These are phyloP conservation scores for Petrocephalus microphthalmus DNA, from an alignment of 2,113 vertebrate species.

Conservation along the genomic window DNA sequence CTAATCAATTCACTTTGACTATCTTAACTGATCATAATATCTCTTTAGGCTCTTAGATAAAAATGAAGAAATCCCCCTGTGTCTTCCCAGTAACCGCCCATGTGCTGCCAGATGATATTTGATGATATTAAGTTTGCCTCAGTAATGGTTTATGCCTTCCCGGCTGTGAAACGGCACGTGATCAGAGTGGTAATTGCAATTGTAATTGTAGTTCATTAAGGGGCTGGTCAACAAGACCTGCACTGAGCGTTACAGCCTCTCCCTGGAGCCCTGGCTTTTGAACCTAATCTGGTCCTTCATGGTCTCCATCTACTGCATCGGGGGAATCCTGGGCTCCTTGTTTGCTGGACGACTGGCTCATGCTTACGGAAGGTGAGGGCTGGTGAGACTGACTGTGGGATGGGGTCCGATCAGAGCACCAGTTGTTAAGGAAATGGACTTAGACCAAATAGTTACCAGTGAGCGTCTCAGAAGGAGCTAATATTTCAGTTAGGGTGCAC, in stretches of 20 bases:
- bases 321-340: conserved; percentile 51
- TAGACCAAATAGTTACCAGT: background rate
- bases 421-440: background rate
- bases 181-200: background rate
- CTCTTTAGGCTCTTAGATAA: background rate
- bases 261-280: conserved; percentile 47
- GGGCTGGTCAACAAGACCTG: conserved; percentile 57
- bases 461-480: background rate
- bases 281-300: conserved; percentile 63
- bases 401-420: background rate
- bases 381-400: background rate
- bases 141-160: background rate
- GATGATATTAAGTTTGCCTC: background rate
- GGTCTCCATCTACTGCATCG: conserved; percentile 56
- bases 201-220: conserved; percentile 57
- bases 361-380: conserved; percentile 50
- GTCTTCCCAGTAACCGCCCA: background rate
- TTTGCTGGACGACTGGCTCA: conserved; percentile 24
- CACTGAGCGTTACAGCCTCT: conserved; percentile 41
- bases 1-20: background rate
- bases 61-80: background rate
- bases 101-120: background rate
- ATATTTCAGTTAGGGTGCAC: background rate
- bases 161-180: background rate
- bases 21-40: background rate